Evolutionary conservation across 2,113 vertebrate genomes (phyloP).

Genomic region (Heterotis niloticus): DNA sequence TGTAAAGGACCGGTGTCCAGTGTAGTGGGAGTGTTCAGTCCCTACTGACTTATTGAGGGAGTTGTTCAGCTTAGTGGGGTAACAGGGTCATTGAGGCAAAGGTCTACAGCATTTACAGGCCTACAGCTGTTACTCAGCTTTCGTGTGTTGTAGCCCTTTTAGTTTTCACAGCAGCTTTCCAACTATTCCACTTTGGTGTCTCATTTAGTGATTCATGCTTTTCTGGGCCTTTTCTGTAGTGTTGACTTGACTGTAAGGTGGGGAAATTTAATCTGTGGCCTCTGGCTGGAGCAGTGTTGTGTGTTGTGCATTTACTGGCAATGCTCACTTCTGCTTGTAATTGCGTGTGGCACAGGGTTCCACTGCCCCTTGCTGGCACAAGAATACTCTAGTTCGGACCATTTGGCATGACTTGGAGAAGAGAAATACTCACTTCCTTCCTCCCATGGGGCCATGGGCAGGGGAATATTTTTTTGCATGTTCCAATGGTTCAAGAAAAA

Average conservation of each 20-base stretch:
- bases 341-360: too few species aligned
- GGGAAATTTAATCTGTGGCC: too few species aligned
- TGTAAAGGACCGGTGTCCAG: background rate
- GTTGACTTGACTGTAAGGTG: too few species aligned
- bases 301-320: too few species aligned
- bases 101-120: conserved; percentile 51
- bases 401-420: too few species aligned
- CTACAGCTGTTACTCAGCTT: background rate
- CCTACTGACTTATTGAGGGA: conserved; percentile 37
- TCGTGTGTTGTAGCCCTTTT: background rate
- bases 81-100: conserved; percentile 47
- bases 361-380: too few species aligned
- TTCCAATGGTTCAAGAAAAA: background rate
- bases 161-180: background rate
- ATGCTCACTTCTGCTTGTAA: too few species aligned
- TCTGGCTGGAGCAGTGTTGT: too few species aligned
- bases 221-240: too few species aligned
- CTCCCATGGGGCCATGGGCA: background rate
- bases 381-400: too few species aligned
- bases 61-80: conserved; percentile 44
- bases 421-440: too few species aligned
- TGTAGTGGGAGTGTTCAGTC: background rate
- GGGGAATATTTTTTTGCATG: background rate
- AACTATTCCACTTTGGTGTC: background rate
- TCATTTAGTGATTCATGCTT: background rate